These are phyloP conservation scores for Amiota communis DNA, from an alignment of 2,888 invertebrate genomes.

Conservation along the genomic window DNA sequence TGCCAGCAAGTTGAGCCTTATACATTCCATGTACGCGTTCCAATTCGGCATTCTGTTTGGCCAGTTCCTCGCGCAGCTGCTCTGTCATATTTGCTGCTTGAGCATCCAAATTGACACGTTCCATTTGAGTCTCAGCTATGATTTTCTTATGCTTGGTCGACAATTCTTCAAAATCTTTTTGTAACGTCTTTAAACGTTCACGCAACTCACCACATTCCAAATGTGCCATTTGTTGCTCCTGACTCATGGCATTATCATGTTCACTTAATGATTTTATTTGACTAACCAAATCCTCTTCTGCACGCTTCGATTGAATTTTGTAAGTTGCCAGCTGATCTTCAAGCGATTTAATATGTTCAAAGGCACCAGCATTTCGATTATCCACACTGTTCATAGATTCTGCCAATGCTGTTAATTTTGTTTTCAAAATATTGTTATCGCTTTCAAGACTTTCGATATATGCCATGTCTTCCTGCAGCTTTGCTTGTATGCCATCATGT, in stretches of 20 bases:
- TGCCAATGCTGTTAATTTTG: conserved; percentile 79
- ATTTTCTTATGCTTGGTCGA: conserved; percentile 72
- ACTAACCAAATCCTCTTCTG: conserved; percentile 78
- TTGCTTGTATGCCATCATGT: conserved; percentile 75
- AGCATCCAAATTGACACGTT: conserved; percentile 59
- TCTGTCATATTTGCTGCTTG: conserved; percentile 72
- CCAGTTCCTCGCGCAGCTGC: conserved; percentile 68
- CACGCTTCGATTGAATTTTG: conserved; percentile 77
- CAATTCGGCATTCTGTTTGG: conserved; percentile 75
- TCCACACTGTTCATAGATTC: conserved; percentile 79
- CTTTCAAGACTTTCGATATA: conserved; percentile 83
- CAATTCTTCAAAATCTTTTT: conserved; percentile 73
- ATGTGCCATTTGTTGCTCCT: conserved; percentile 76
- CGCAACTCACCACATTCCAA: conserved; percentile 75
- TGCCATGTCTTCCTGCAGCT: conserved; percentile 83
- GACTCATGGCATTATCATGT: conserved; percentile 78
- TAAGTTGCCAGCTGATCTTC: conserved; percentile 77
- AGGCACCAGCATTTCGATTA: conserved; percentile 77
- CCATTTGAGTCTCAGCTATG: conserved; percentile 73
- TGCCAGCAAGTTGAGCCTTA: conserved; percentile 71
- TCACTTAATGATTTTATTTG: conserved; percentile 78
- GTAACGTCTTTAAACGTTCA: conserved; percentile 73
- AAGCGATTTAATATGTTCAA: conserved; percentile 78
- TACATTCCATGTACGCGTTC: conserved; percentile 71
- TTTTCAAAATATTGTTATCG: conserved; percentile 79